Conservation (phyloP, 1,140 invertebrate genomes). For the Apis cerana region DNA sequence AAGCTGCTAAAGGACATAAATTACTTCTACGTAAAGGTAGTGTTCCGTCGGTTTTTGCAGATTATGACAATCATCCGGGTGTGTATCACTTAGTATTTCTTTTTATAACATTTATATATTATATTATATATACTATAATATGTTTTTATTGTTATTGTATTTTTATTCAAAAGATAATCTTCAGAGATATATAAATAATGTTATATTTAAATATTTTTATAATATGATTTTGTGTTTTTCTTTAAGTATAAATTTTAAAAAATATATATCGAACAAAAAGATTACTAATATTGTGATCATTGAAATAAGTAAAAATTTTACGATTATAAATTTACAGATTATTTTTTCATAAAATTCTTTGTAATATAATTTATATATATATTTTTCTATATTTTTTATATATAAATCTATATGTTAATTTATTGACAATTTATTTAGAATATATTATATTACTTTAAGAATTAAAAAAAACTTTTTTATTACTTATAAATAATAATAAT, state of each 20-base stretch:
- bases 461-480: too few species aligned
- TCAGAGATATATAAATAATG: too few species aligned
- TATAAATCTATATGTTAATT: not conserved
- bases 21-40: constrained; percentile 82
- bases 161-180: too few species aligned
- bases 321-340: not conserved
- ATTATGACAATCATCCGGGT: constrained; percentile 76
- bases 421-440: not conserved
- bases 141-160: not conserved
- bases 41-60: constrained; percentile 79
- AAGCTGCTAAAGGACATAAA: constrained; percentile 82
- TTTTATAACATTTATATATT: not conserved
- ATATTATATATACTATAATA: not conserved
- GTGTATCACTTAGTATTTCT: not conserved
- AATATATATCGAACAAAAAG: too few species aligned
- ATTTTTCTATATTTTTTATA: not conserved
- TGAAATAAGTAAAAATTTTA: not conserved
- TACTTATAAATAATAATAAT: too few species aligned
- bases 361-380: not conserved
- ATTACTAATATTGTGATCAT: not conserved
- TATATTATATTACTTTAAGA: too few species aligned
- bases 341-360: not conserved
- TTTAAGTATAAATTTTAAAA: too few species aligned
- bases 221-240: too few species aligned
- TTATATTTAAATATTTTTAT: too few species aligned